Conservation (phyloP, 2,797 vertebrate species). For the Echiichthys vipera region DNA sequence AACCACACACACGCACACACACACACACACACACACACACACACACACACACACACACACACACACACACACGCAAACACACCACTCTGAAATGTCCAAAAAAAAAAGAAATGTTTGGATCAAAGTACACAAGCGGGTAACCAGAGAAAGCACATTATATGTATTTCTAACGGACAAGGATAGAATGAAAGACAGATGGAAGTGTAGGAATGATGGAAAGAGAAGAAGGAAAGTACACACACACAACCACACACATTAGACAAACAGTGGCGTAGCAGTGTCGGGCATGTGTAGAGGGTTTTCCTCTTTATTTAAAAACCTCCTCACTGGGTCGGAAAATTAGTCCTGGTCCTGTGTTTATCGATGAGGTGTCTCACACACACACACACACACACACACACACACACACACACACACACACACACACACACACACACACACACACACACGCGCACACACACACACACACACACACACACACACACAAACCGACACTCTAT, state of each 20-base stretch:
- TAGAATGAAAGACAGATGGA: slow-evolving; percentile 66
- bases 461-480: no score
- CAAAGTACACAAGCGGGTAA: slow-evolving; percentile 39
- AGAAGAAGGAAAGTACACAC: slow-evolving; percentile 15
- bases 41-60: slow-evolving; percentile 18
- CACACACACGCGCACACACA: slow-evolving; percentile 9
- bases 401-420: not conserved
- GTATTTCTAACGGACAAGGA: slow-evolving; percentile 37
- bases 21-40: slow-evolving; percentile 7
- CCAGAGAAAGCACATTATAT: slow-evolving; percentile 39
- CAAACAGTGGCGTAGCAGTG: slow-evolving; percentile 35
- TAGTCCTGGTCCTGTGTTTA: slow-evolving; percentile 74
- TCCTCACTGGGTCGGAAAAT: slow-evolving; percentile 81
- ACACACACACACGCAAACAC: slow-evolving; percentile 6
- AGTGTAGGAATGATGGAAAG: slow-evolving; percentile 41
- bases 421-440: slow-evolving; percentile 2
- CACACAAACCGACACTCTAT: not conserved
- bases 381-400: not conserved
- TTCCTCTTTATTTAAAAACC: slow-evolving; percentile 67
- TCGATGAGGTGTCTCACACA: slow-evolving; percentile 65
- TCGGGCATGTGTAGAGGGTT: slow-evolving; percentile 44
- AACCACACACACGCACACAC: slow-evolving; percentile 2
- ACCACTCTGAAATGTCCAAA: slow-evolving; percentile 21
- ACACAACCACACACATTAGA: slow-evolving; percentile 21
- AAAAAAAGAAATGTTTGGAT: slow-evolving; percentile 48